phyloP scores from a whole-genome alignment of 2,797 vertebrate species.

The Thamnophis elegans region DNA sequence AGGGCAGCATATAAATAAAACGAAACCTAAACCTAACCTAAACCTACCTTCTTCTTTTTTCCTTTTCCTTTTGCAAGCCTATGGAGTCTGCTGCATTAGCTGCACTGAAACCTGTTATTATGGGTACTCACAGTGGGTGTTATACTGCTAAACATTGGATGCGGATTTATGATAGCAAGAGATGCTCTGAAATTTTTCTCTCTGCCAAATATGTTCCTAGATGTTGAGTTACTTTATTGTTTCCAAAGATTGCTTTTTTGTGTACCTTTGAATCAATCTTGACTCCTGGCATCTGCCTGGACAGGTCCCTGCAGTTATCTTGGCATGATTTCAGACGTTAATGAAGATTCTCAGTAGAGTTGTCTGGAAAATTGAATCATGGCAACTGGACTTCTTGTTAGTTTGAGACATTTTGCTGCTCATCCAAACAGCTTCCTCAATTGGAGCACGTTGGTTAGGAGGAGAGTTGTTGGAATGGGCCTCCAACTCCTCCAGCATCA shows the following conservation, averaged over 20 bases:
- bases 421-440: neutral
- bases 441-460: neutral
- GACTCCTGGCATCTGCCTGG: neutral
- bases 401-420: neutral
- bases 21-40: too few relatives aligned
- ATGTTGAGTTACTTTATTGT: neutral
- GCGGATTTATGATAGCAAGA: neutral
- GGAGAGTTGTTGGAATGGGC: neutral
- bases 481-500: neutral
- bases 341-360: neutral
- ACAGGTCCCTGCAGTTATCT: neutral
- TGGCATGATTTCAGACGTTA: neutral
- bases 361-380: neutral
- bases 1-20: too few relatives aligned
- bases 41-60: too few relatives aligned
- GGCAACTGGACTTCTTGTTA: neutral
- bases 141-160: neutral
- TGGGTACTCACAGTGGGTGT: neutral
- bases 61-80: neutral
- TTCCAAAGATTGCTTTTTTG: neutral
- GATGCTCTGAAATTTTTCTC: neutral
- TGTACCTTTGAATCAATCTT: neutral
- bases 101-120: neutral
- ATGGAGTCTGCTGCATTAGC: neutral
- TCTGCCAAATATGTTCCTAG: neutral